phyloP scores from a whole-genome alignment of 1,140 invertebrate genomes.

The Odontomachus brunneus region DNA sequence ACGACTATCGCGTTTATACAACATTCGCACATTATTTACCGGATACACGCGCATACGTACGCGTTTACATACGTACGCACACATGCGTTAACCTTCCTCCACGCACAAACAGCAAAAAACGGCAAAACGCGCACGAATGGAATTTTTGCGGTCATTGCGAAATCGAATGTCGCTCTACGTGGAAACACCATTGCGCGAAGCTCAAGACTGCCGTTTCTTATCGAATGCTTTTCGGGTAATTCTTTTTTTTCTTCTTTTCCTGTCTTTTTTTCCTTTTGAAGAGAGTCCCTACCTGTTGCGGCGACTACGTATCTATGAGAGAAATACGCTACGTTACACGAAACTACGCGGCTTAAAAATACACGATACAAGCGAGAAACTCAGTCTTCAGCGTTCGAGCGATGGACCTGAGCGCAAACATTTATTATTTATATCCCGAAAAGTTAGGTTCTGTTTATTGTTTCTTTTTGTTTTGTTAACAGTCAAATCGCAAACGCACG shows the following conservation, averaged over 20 bases:
- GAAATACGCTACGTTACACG: not conserved
- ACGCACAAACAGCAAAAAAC: too few relatives aligned
- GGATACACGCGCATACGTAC: not conserved
- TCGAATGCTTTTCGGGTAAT: constrained; percentile 10
- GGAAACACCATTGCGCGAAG: not conserved
- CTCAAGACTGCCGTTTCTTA: constrained; percentile 6
- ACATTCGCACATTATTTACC: constrained; percentile 12
- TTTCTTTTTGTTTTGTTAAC: not conserved
- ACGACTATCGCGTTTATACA: not conserved
- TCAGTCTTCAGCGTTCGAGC: not conserved
- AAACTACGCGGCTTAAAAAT: constrained; percentile 18
- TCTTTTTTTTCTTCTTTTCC: too few relatives aligned
- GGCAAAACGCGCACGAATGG: not conserved
- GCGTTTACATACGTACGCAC: too few relatives aligned
- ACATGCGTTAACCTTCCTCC: too few relatives aligned
- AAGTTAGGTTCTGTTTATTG: not conserved
- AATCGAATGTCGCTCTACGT: constrained; percentile 17
- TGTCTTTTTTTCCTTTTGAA: constrained; percentile 9
- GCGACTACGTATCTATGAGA: not conserved
- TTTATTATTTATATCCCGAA: not conserved
- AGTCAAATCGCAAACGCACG: not conserved
- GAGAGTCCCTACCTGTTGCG: constrained; percentile 29
- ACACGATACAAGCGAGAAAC: not conserved
- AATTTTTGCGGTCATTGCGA: constrained; percentile 9
- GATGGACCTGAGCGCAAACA: not conserved